A percentile compares a stretch with the other conserved stretches of the same genome.
Evolutionary conservation across 1,140 invertebrate species (phyloP).

Genomic region (Lepeophtheirus salmonis): DNA sequence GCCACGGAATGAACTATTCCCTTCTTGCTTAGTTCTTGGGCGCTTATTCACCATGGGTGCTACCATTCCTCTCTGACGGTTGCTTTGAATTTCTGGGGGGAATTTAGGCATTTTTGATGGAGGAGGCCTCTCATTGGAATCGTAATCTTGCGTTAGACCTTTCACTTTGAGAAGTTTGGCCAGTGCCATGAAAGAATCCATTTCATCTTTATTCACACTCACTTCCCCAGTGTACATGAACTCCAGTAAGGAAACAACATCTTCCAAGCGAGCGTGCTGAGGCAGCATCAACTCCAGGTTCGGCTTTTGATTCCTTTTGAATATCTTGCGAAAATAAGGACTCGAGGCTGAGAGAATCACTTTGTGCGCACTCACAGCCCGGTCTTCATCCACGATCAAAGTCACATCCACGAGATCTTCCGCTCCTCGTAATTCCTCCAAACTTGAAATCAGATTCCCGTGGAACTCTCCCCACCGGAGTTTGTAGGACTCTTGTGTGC

Average conservation of each 20-base stretch:
- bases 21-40: background rate
- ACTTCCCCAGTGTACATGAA: constrained; percentile 18
- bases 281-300: constrained; percentile 7
- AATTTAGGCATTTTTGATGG: background rate
- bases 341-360: constrained; percentile 30
- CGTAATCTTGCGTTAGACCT: background rate
- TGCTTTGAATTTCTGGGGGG: background rate
- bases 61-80: too few relatives aligned
- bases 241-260: background rate
- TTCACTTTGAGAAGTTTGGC: constrained; percentile 11
- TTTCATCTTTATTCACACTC: background rate
- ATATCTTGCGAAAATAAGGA: constrained; percentile 25
- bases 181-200: constrained; percentile 6
- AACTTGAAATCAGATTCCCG: background rate
- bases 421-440: constrained; percentile 21
- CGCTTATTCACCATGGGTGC: too few relatives aligned
- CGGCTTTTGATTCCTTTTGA: background rate
- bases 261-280: background rate
- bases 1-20: background rate
- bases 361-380: constrained; percentile 26
- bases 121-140: background rate
- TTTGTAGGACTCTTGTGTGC: constrained; percentile 1
- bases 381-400: constrained; percentile 24
- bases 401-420: constrained; percentile 29
- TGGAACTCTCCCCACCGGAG: constrained; percentile 10